Evolutionary conservation across 2,113 vertebrate genomes (phyloP).

Genomic region (Arvicanthis niloticus): DNA sequence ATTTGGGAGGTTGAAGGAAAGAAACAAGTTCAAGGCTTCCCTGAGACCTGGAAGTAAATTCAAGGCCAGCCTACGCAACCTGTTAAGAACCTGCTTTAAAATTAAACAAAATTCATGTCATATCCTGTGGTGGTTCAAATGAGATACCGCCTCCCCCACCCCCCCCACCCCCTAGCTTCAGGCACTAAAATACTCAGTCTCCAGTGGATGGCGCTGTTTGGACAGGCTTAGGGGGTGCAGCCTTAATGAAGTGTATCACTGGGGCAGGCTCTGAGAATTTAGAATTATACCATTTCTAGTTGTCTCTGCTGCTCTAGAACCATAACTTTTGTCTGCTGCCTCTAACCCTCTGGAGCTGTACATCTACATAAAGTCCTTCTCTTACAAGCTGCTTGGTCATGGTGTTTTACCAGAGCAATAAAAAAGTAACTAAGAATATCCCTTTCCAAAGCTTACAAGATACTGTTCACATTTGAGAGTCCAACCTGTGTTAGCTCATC

Average conservation of each 20-base stretch:
- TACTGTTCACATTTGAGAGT: background rate
- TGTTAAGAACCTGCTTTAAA: background rate
- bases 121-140: background rate
- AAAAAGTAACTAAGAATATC: background rate
- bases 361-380: background rate
- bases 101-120: background rate
- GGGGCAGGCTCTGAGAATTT: background rate
- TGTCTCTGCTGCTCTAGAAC: background rate
- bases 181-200: background rate
- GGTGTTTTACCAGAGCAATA: background rate
- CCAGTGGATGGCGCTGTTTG: background rate
- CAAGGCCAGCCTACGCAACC: background rate
- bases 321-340: background rate
- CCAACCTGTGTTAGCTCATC: background rate
- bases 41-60: background rate
- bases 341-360: background rate
- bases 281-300: background rate
- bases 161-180: too few species aligned
- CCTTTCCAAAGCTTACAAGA: background rate
- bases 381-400: background rate
- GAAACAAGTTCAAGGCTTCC: background rate
- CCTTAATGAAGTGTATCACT: background rate
- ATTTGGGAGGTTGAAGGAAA: background rate
- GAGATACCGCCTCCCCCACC: background rate
- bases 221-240: too few species aligned